Evolutionary conservation across 2,888 invertebrate species (phyloP), one percentile per base, ranked within the genome.

Genomic region (Heteromyza rotundicornis): DNA sequence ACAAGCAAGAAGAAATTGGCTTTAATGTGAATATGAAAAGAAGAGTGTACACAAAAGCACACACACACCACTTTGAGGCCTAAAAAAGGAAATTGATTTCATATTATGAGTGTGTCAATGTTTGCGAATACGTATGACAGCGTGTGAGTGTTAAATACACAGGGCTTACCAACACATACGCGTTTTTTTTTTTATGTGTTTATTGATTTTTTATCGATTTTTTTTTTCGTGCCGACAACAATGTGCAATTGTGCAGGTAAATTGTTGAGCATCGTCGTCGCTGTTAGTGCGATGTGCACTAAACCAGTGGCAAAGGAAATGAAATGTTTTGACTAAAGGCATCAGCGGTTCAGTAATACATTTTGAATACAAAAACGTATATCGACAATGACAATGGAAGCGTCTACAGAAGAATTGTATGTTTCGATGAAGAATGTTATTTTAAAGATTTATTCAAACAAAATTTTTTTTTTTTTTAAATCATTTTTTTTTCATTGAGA

Each of bases 201-300:
- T 47, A 47, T 47, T 47, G 47, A 47, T 47, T 47, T 47, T 47
- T 47, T 47, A 47, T 47, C 47, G 47, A 47, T 47, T 47, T 7
- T 47, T n/a, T 40, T n/a, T n/a, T n/a, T n/a, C n/a, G 40, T n/a
- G n/a, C 12, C 32, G 32, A 32, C 32, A n/a, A n/a, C n/a, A 14
- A 8, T 14, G 40, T 40, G 40, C 40, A 40, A 40, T 40, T 40
- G n/a, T 20, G 47, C 19, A 19, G 20, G 47, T 47, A 19, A 47
- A 47, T 5, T 20, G 20, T 47, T 47, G 47, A 3, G 17, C 40
- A 14, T n/a, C n/a, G 40, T 40, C n/a, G 27, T 40, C 3, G n/a
- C n/a, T 47, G 17, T 47, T 17, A 19, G 2, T 17, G 47, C 19
- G 5, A 14, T 47, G 3, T 20, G 47, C 47, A 47, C 17, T 20